phyloP scores from a whole-genome alignment of 2,113 vertebrate species.

The Clarias batrachus region DNA sequence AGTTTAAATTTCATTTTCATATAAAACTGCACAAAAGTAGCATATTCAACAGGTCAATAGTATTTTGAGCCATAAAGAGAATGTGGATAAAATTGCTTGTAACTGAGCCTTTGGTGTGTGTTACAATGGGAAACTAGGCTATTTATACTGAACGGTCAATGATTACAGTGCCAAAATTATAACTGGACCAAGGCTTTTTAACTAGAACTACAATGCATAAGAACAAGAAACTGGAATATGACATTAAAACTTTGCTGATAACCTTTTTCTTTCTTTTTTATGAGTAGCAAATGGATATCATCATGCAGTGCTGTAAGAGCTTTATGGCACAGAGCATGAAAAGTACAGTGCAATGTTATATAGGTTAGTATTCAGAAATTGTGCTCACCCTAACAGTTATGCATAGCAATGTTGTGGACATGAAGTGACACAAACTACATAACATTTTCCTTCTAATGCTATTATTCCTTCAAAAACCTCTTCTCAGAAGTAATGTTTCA shows the following conservation, averaged over 20 bases:
- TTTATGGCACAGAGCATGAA: constrained; percentile 7
- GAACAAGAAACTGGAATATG: not conserved
- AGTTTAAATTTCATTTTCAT: not conserved
- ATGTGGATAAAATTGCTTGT: not conserved
- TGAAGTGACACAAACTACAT: not conserved
- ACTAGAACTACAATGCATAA: not conserved
- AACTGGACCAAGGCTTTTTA: not conserved
- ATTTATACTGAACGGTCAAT: not conserved
- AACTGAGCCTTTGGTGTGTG: not conserved
- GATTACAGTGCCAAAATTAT: not conserved
- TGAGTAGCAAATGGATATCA: not conserved
- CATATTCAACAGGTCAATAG: not conserved
- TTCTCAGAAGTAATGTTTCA: not conserved
- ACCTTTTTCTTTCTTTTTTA: not conserved
- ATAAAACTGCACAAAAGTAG: not conserved
- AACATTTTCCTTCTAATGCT: constrained; percentile 14
- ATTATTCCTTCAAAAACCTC: not conserved
- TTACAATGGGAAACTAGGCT: not conserved
- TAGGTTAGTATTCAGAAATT: constrained; percentile 9
- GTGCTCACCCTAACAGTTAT: constrained; percentile 17
- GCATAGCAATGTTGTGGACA: constrained; percentile 1
- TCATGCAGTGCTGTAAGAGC: constrained; percentile 17
- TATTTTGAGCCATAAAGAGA: not conserved
- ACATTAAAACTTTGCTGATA: not conserved
- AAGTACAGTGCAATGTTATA: constrained; percentile 19